These are phyloP conservation scores for Rhodinocichla rosea DNA, from an alignment of 2,113 vertebrate genomes.

Conservation along the genomic window DNA sequence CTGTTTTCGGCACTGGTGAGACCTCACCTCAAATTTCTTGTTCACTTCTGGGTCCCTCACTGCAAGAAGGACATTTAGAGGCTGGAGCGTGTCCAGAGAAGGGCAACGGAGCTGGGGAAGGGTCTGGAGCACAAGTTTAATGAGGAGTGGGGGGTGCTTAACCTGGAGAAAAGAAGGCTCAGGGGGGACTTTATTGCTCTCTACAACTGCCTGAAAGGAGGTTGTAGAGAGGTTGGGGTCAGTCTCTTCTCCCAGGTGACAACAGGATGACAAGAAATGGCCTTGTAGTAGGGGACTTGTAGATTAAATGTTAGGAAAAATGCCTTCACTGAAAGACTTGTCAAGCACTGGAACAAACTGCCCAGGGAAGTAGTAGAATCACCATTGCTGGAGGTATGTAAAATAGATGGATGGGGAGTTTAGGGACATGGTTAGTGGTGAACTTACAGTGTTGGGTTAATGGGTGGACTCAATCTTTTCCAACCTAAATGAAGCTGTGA, in stretches of 20 bases:
- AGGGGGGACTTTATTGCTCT: neutral
- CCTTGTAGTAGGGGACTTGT: neutral
- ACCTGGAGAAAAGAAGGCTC: neutral
- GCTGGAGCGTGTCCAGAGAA: neutral
- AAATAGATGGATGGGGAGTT: neutral
- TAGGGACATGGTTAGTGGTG: neutral
- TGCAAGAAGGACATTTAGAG: accelerated
- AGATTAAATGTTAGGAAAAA: neutral
- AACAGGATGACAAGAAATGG: neutral
- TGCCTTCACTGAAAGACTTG: neutral
- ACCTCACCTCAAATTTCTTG: accelerated
- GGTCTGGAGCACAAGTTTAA: neutral
- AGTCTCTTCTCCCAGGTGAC: neutral
- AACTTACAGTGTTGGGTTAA: neutral
- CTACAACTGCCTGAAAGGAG: neutral
- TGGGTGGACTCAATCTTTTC: neutral
- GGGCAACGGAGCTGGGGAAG: accelerated
- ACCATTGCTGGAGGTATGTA: neutral
- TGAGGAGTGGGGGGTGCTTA: neutral
- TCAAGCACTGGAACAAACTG: neutral
- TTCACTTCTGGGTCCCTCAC: neutral
- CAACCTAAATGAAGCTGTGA: neutral
- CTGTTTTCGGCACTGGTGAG: accelerated
- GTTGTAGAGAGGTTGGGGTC: neutral
- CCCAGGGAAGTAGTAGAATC: neutral